Percentiles rank a stretch among this genome's conserved stretches.
phyloP scores from a whole-genome alignment of 2,797 vertebrate species.

The Lagorchestes hirsutus region DNA sequence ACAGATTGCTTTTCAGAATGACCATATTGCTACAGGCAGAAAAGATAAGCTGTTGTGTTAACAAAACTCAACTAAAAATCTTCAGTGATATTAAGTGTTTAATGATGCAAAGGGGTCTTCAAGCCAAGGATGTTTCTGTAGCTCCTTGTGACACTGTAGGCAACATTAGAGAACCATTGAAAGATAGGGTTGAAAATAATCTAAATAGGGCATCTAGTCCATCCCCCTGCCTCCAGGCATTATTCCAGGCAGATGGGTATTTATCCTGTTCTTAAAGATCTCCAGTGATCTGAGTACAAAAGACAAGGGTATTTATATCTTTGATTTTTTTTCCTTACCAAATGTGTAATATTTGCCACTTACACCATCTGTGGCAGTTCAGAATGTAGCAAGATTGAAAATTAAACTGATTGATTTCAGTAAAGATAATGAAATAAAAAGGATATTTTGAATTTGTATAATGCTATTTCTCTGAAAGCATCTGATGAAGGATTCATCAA shows the following conservation, averaged over 20 bases:
- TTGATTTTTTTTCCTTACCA: slow-evolving; percentile 72
- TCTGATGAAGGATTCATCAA: slow-evolving; percentile 62
- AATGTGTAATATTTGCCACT: slow-evolving; percentile 75
- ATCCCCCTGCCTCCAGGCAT: slow-evolving; percentile 71
- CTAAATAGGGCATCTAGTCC: slow-evolving; percentile 70
- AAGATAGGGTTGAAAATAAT: slow-evolving; percentile 64
- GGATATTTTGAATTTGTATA: slow-evolving; percentile 54
- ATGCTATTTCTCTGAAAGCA: slow-evolving; percentile 35
- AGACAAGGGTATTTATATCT: slow-evolving; percentile 74
- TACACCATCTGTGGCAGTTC: slow-evolving; percentile 71
- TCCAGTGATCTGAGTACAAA: slow-evolving; percentile 70
- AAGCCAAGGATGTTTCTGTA: slow-evolving; percentile 18
- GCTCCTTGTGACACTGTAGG: slow-evolving; percentile 54
- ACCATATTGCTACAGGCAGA: slow-evolving; percentile 20
- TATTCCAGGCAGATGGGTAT: slow-evolving; percentile 75
- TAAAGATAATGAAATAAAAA: slow-evolving; percentile 71
- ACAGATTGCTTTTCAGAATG: slow-evolving; percentile 12
- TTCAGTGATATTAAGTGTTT: slow-evolving; percentile 10
- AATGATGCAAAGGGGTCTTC: slow-evolving; percentile 24
- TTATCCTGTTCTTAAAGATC: slow-evolving; percentile 73
- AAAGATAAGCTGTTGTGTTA: slow-evolving; percentile 29
- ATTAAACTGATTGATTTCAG: slow-evolving; percentile 73
- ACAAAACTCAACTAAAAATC: slow-evolving; percentile 49
- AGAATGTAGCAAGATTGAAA: slow-evolving; percentile 64
- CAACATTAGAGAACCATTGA: slow-evolving; percentile 40